phyloP scores from a whole-genome alignment of 2,113 vertebrate species.

The Falcunculus frontatus region DNA sequence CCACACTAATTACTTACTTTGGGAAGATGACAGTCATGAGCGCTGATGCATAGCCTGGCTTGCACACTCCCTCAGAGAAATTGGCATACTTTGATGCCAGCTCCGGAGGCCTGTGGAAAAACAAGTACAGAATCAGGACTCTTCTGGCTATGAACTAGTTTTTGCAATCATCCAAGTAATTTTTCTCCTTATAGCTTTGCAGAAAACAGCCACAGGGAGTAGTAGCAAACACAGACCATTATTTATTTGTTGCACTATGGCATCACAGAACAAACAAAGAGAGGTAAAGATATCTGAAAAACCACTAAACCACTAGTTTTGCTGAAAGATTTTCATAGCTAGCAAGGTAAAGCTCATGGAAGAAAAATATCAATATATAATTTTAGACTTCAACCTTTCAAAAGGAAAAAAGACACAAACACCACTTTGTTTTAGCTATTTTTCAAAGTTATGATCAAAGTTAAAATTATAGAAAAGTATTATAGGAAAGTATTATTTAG shows the following conservation, averaged over 20 bases:
- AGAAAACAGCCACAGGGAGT: background rate
- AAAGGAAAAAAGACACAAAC: background rate
- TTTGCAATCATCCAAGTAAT: background rate
- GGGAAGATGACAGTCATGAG: constrained; percentile 95
- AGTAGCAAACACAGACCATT: background rate
- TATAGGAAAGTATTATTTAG: background rate
- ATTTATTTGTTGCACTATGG: background rate
- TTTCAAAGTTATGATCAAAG: background rate
- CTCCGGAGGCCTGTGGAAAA: constrained; percentile 79
- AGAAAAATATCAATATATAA: background rate
- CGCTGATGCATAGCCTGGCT: constrained; percentile 88
- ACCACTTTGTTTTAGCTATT: background rate
- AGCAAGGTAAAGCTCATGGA: background rate
- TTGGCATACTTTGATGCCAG: constrained; percentile 88
- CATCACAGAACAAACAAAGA: background rate
- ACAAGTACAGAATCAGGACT: constrained; percentile 39
- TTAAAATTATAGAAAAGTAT: background rate
- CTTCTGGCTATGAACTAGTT: background rate
- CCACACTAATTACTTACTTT: constrained; percentile 79
- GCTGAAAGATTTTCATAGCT: background rate
- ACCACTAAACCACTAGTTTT: background rate
- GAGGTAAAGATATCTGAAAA: background rate
- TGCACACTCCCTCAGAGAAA: constrained; percentile 89
- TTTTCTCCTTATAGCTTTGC: background rate
- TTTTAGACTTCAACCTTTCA: background rate